phyloP scores from a whole-genome alignment of 1,140 invertebrate species.

The Megalopta genalis region DNA sequence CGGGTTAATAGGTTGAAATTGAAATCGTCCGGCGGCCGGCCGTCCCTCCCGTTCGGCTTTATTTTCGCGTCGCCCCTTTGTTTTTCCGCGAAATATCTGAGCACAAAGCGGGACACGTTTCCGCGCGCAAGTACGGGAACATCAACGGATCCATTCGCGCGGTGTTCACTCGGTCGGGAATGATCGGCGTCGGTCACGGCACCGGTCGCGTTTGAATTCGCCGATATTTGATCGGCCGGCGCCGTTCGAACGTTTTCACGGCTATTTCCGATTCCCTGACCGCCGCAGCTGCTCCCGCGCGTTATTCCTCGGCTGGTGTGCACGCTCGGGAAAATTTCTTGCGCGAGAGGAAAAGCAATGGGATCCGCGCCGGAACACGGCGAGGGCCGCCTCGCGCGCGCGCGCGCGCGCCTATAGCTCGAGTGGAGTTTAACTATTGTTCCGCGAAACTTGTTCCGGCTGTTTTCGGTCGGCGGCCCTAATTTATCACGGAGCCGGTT shows the following conservation, averaged over 20 bases:
- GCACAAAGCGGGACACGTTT: not conserved
- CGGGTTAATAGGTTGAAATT: too few species aligned
- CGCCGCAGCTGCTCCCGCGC: not conserved
- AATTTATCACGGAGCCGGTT: not conserved
- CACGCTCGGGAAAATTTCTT: not conserved
- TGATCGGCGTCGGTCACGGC: not conserved
- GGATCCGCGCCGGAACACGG: not conserved
- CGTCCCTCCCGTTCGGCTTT: not conserved
- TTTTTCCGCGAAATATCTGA: not conserved
- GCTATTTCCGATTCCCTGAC: not conserved
- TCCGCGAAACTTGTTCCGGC: slow-evolving; percentile 1
- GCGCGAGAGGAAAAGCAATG: not conserved
- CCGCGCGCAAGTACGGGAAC: not conserved
- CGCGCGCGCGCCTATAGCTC: too few species aligned
- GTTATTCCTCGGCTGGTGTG: not conserved
- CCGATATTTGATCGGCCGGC: not conserved
- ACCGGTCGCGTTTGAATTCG: not conserved
- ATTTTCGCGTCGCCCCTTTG: not conserved
- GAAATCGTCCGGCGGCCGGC: too few species aligned
- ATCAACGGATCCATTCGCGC: not conserved
- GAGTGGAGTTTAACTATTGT: not conserved
- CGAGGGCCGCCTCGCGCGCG: too few species aligned
- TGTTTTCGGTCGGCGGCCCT: not conserved
- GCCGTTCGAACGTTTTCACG: not conserved
- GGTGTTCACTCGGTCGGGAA: not conserved